Conservation (phyloP, 2,113 vertebrate genomes). For the Scatophagus argus region DNA sequence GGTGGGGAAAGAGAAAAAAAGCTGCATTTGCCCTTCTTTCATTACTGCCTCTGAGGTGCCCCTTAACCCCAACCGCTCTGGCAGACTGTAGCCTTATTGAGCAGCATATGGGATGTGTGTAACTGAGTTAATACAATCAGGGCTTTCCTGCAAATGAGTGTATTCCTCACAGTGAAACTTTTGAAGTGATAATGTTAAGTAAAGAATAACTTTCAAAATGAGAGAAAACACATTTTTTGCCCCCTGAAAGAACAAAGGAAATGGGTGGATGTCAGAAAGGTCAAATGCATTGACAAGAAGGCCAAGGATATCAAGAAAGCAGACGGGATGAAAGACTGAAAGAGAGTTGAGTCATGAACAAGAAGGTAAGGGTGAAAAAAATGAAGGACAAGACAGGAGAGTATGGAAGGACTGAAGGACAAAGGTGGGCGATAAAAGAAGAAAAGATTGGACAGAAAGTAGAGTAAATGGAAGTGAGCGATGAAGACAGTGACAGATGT, state of each 20-base stretch:
- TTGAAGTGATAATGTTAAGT: too few relatives aligned
- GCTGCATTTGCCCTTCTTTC: too few relatives aligned
- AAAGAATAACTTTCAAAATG: not conserved
- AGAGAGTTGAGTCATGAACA: constrained; percentile 4
- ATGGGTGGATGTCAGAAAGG: constrained; percentile 6
- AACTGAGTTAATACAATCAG: too few relatives aligned
- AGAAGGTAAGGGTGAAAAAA: not conserved
- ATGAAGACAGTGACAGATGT: constrained; percentile 4
- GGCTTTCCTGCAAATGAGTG: too few relatives aligned
- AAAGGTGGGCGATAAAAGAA: constrained; percentile 7
- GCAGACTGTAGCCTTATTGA: too few relatives aligned
- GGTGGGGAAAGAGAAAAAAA: too few relatives aligned
- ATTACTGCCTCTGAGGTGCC: too few relatives aligned
- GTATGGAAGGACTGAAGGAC: constrained; percentile 8
- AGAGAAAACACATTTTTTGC: not conserved
- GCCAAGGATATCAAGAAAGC: constrained; percentile 17
- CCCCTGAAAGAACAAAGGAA: not conserved
- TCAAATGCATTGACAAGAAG: constrained; percentile 8
- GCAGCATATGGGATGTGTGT: too few relatives aligned
- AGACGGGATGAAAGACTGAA: not conserved
- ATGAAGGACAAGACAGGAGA: not conserved
- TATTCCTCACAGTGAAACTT: too few relatives aligned
- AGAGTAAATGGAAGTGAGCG: not conserved
- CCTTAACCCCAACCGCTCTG: too few relatives aligned
- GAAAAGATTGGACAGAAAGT: not conserved